A percentile compares a stretch with the other conserved stretches of the same genome.
These are phyloP conservation scores for Tipula confusa DNA, from an alignment of 2,888 invertebrate species.

Conservation along the genomic window DNA sequence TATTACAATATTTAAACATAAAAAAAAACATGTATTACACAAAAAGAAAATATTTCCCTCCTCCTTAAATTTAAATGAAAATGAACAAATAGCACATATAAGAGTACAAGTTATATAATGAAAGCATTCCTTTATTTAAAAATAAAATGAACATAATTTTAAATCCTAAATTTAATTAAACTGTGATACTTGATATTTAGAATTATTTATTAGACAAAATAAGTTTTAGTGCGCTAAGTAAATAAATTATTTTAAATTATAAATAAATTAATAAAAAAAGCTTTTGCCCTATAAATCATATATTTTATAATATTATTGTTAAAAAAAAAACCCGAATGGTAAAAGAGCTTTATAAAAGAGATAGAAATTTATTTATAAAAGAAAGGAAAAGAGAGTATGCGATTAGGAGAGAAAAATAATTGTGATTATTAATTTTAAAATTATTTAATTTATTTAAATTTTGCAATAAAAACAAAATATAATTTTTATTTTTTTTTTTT, in stretches of 20 bases:
- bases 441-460: neutral
- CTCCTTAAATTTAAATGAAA: neutral
- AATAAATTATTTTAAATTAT: conserved; percentile 25
- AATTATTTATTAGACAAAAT: neutral
- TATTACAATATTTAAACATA: neutral
- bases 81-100: neutral
- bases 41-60: neutral
- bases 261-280: neutral
- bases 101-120: neutral
- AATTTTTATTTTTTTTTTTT: too few species aligned
- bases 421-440: conserved; percentile 3
- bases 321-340: neutral
- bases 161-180: neutral
- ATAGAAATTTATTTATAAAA: neutral
- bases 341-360: neutral
- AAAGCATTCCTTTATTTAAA: conserved; percentile 4
- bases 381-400: neutral
- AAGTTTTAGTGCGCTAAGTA: neutral
- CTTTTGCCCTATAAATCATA: neutral
- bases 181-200: conserved; percentile 25
- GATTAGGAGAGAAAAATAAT: neutral
- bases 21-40: neutral
- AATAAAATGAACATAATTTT: neutral
- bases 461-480: neutral
- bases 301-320: neutral